These are phyloP conservation scores for Ceyx erithaca DNA, from an alignment of 2,797 vertebrate species.

Conservation along the genomic window DNA sequence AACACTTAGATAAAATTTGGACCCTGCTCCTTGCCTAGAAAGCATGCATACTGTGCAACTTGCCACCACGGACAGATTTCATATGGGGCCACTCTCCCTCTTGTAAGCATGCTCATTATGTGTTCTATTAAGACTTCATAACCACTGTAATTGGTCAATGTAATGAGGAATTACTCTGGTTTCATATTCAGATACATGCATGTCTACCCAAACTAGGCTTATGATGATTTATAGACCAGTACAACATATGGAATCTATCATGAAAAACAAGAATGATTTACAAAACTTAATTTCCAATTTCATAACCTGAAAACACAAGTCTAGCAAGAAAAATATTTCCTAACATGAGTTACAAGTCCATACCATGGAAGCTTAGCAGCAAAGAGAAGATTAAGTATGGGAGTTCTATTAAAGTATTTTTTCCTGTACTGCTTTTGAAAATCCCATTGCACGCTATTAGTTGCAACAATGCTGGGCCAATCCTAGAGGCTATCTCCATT, in stretches of 20 bases:
- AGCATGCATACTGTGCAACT: not conserved
- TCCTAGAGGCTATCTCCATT: slow-evolving; percentile 21
- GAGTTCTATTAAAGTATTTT: slow-evolving; percentile 26
- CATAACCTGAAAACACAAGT: not conserved
- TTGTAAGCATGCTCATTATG: not conserved
- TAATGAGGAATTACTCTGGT: not conserved
- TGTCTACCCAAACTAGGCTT: not conserved
- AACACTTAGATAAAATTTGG: not conserved
- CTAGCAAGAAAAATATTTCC: not conserved
- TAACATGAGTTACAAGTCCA: not conserved
- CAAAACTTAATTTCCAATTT: not conserved
- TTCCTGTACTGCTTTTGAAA: slow-evolving; percentile 42
- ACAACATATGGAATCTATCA: accelerated
- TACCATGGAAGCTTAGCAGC: slow-evolving; percentile 19
- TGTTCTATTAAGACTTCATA: not conserved
- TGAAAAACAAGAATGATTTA: not conserved
- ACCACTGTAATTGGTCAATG: not conserved
- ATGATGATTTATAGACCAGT: not conserved
- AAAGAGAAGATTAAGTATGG: slow-evolving; percentile 32
- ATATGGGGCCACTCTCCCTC: not conserved
- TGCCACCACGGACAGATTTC: not conserved
- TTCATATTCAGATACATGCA: not conserved
- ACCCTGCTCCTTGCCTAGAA: not conserved
- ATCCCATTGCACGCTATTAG: slow-evolving; percentile 9
- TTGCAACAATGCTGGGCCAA: not conserved